Base-by-base conservation (phyloP, 2,888 invertebrate species). In the Agrotis puta region DNA sequence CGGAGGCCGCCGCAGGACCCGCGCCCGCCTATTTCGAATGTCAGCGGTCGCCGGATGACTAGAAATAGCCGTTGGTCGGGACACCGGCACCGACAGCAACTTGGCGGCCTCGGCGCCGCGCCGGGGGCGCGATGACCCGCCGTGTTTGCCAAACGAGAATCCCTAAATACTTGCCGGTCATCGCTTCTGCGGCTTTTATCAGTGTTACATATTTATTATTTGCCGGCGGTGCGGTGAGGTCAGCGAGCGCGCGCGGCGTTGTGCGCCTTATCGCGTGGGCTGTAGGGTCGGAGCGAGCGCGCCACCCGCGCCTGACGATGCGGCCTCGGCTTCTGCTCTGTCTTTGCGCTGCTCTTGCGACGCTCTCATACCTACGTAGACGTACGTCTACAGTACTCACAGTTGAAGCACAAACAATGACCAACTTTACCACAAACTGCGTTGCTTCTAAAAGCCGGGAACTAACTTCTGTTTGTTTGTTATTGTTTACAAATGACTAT, bases 161-260 rank as follows among this genome's bases (percentile, higher is more conserved):
- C 92, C 92, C 93, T 93, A 92, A 94, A 93, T 94, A 94, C 91
- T 91, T 92, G 90, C 91, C 94, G 95, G 95, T 94, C 95, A 94
- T 92, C 94, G 94, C 90, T 94, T 95, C 94, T 92, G 92, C 92
- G 92, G 91, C 89, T 93, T 88, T 95, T 95, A 95, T 95, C 95
- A 95, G 94, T 94, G 94, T 95, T 95, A 95, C 95, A 95, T 95
- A 95, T 95, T 95, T 95, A 95, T 95, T 95, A 94, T 94, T 94
- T 94, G 95, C 93, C 94, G 94, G 90, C 90, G 91, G 88, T 88
- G 89, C 91, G 93, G 93, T 94, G 94, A 95, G 95, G 95, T 95
- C 95, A 94, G 93, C 92, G 88, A 78, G 94, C 90, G 93, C 86
- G 90, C 93, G 92, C 87, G 90, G 90, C 91, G 93, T 91, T 90